Conservation (phyloP, 2,888 invertebrate species). For the Pollenia labialis region DNA sequence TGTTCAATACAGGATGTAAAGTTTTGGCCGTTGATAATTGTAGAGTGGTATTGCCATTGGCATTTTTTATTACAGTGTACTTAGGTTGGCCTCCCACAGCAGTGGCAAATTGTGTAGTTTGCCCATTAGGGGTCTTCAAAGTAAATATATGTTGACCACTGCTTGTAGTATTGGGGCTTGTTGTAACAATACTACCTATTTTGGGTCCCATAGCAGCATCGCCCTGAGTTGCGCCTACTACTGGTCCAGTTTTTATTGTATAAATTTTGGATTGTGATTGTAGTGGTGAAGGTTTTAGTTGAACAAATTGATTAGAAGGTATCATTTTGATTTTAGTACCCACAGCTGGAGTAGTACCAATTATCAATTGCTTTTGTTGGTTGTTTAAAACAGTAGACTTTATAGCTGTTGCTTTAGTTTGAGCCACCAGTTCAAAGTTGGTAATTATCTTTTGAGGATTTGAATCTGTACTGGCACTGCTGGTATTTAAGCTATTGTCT, state of each 20-base stretch:
- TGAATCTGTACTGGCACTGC: constrained; percentile 67
- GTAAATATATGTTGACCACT: constrained; percentile 81
- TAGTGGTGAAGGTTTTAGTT: constrained; percentile 79
- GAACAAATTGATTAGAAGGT: constrained; percentile 83
- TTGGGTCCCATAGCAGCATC: constrained; percentile 70
- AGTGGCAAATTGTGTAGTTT: constrained; percentile 80
- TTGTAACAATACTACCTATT: constrained; percentile 80
- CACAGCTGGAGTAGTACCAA: constrained; percentile 72
- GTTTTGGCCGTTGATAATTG: constrained; percentile 75
- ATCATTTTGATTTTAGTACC: constrained; percentile 83
- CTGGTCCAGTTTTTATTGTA: constrained; percentile 79
- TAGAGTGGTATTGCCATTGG: constrained; percentile 77
- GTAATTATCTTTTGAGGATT: constrained; percentile 75
- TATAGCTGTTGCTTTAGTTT: constrained; percentile 75
- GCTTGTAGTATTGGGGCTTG: constrained; percentile 73
- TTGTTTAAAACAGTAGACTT: constrained; percentile 72
- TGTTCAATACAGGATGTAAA: constrained; percentile 53
- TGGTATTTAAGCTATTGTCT: constrained; percentile 69
- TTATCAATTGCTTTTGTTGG: constrained; percentile 71
- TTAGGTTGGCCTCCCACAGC: constrained; percentile 79
- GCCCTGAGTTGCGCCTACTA: constrained; percentile 58
- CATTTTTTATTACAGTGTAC: constrained; percentile 82
- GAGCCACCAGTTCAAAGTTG: constrained; percentile 78
- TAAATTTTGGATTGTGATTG: constrained; percentile 82
- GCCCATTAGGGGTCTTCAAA: constrained; percentile 79